Percentiles rank a stretch among this genome's conserved stretches.
Evolutionary conservation across 2,113 vertebrate species (phyloP).

Genomic region (Heliornis fulica): DNA sequence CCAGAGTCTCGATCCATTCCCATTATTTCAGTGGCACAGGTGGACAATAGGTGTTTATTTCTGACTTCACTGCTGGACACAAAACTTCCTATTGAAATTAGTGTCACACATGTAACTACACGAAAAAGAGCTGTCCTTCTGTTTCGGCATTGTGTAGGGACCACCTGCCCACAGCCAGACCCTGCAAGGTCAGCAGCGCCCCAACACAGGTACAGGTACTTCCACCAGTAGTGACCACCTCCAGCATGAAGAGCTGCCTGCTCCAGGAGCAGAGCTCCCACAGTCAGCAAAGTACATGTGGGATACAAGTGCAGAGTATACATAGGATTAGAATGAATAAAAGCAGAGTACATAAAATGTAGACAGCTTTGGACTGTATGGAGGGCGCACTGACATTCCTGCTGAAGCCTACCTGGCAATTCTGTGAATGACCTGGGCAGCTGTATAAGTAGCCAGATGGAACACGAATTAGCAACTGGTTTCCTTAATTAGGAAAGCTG

Average conservation of each 20-base stretch:
- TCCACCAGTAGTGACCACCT: no score
- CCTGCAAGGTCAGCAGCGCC: not conserved
- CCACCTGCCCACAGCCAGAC: fast-evolving
- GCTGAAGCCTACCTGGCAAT: not conserved
- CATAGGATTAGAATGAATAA: no score
- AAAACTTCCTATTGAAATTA: not conserved
- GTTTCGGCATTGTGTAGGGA: not conserved
- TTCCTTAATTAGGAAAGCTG: not conserved
- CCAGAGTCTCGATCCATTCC: not conserved
- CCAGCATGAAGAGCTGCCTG: not conserved
- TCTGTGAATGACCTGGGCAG: not conserved
- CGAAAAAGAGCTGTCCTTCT: not conserved
- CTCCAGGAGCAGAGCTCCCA: fast-evolving
- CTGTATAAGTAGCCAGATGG: not conserved
- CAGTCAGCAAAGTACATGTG: not conserved
- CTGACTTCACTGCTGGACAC: not conserved
- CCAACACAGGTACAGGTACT: not conserved
- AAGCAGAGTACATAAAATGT: no score
- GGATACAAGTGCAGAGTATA: no score
- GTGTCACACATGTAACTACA: not conserved
- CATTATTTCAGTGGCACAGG: not conserved
- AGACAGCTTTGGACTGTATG: not conserved
- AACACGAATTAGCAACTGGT: not conserved
- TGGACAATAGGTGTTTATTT: not conserved
- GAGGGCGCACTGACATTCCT: not conserved